These are phyloP conservation scores for Florisuga fusca DNA, from an alignment of 2,797 vertebrate species.

Conservation along the genomic window DNA sequence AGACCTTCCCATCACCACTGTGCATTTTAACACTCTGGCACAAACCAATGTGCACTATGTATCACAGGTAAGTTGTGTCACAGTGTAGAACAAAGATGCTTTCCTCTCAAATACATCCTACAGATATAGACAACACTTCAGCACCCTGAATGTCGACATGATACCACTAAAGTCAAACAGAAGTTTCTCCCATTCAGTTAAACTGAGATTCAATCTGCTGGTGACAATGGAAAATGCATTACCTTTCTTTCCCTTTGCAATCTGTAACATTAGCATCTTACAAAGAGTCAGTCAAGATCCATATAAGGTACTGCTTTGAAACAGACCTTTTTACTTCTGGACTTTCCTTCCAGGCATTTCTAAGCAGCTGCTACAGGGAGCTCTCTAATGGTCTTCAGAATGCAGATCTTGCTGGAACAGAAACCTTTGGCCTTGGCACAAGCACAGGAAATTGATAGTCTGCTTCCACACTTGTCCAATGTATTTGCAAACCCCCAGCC, in stretches of 20 bases:
- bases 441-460: background rate
- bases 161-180: background rate
- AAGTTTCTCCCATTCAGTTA: background rate
- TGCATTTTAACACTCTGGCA: background rate
- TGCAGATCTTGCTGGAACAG: background rate
- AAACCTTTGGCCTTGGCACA: background rate
- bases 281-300: background rate
- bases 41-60: rapidly evolving
- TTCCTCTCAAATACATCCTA: background rate
- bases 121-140: background rate
- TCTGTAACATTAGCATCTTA: background rate
- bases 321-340: background rate
- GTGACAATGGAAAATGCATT: background rate
- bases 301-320: background rate
- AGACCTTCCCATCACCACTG: background rate
- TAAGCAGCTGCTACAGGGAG: constrained; percentile 24
- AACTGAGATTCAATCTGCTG: background rate
- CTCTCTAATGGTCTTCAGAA: background rate
- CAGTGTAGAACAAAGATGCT: background rate
- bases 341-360: constrained; percentile 4
- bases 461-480: background rate
- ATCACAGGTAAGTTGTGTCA: background rate
- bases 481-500: background rate
- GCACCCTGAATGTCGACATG: background rate
- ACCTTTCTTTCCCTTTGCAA: background rate